Conservation (phyloP, 1,140 invertebrate species). For the Myzus persicae region DNA sequence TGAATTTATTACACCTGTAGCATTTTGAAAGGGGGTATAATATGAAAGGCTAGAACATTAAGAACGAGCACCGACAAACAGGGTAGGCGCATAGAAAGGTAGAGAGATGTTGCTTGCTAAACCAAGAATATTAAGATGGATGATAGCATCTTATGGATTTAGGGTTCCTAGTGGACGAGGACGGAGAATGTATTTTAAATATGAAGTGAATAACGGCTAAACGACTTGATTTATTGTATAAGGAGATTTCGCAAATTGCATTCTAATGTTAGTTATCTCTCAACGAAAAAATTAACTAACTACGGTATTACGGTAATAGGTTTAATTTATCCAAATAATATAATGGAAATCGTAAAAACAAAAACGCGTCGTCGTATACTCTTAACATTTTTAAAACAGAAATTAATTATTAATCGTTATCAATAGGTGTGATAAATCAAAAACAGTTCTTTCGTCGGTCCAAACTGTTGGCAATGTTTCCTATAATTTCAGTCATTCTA, state of each 20-base stretch:
- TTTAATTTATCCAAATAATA: neutral
- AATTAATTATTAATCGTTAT: neutral
- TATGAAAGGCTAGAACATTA: conserved; percentile 23
- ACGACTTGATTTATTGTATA: conserved; percentile 34
- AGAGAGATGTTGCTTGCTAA: neutral
- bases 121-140: conserved; percentile 50
- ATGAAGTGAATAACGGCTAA: conserved; percentile 33
- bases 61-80: neutral
- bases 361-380: neutral
- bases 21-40: neutral
- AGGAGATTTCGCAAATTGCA: conserved; percentile 34
- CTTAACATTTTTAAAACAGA: neutral
- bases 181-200: conserved; percentile 16
- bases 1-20: conserved; percentile 40
- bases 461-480: neutral
- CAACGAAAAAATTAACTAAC: neutral
- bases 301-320: neutral
- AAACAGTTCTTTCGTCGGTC: neutral
- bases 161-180: neutral
- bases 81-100: neutral
- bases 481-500: neutral
- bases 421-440: neutral
- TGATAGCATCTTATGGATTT: conserved; percentile 16
- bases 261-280: neutral
- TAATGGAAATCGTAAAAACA: neutral